Percentiles rank a stretch among this genome's conserved stretches.
Evolutionary conservation across 1,140 invertebrate species (phyloP).

Genomic region (silkworm (Bombyx mori)): ASM3026992v2 NC_085128.1:12111501-12112000

Average conservation of each 20-base stretch:
- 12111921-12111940: too few species aligned
- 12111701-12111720: slow-evolving; percentile 55
- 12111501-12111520: slow-evolving; percentile 55
- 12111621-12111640: slow-evolving; percentile 46
- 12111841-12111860: slow-evolving; percentile 4
- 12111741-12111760: slow-evolving; percentile 21
- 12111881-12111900: too few species aligned
- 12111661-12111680: slow-evolving; percentile 46
- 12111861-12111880: too few species aligned
- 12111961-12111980: too few species aligned
- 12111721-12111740: slow-evolving; percentile 38
- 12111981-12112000: too few species aligned
- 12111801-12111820: slow-evolving; percentile 16
- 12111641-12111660: slow-evolving; percentile 33
- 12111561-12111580: slow-evolving; percentile 10
- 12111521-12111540: slow-evolving; percentile 4
- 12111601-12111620: slow-evolving; percentile 24
- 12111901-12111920: too few species aligned
- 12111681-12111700: slow-evolving; percentile 57
- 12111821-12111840: slow-evolving; percentile 13
- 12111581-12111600: slow-evolving; percentile 22
- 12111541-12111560: too few species aligned
- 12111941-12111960: too few species aligned
- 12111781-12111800: slow-evolving; percentile 44
- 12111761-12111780: slow-evolving; percentile 42